Evolutionary conservation across 2,113 vertebrate species (phyloP), one percentile per base, ranked within the genome.

Genomic region (Zosterops japonicus): DNA sequence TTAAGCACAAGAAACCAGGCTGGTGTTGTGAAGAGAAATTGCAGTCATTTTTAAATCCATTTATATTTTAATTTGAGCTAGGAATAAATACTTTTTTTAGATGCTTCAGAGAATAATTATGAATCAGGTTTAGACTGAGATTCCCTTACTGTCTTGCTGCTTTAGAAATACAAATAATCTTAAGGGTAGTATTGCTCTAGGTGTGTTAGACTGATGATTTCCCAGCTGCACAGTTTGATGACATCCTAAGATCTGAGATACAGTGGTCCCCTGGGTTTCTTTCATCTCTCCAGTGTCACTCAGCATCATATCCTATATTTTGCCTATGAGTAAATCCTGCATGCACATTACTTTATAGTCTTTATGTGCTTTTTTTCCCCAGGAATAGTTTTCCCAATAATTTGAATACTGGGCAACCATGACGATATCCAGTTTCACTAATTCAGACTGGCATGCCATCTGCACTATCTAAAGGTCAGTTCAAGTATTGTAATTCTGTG

Each of bases 371-470:
- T 65, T 4, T 59, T 57, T 94, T 88, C 79, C 42, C 24, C 28
- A 46, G 49, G 50, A 85, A 88, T 27, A 61, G 23, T 47, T 72
- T 95, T 85, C 35, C 35, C 47, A 17, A 16, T 81, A 71, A 77
- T 60, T 80, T 90, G 31, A 88, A 6, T 36, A 64, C 79, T 55
- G 55, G 71, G 55, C 55, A 83, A 57, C 52, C 60, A 22, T 21
- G 22, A 4, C 29, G 47, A 64, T 49, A 52, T 11, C 44, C 27
- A 20, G 29, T 92, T 64, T 90, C 49, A 42, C 79, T 94, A 96
- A 90, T 92, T 78, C 52, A 41, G 93, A 27, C 56, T 95, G 90
- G 64, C 76, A 25, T 75, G 92, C 76, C 90, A 87, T 92, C 85
- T 96, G 90, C 64, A 46, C 72, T 46, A 8, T 31, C 41, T 68